Evolutionary conservation across 2,113 vertebrate species (phyloP).

Genomic region (Haliaeetus leucogaster): DNA sequence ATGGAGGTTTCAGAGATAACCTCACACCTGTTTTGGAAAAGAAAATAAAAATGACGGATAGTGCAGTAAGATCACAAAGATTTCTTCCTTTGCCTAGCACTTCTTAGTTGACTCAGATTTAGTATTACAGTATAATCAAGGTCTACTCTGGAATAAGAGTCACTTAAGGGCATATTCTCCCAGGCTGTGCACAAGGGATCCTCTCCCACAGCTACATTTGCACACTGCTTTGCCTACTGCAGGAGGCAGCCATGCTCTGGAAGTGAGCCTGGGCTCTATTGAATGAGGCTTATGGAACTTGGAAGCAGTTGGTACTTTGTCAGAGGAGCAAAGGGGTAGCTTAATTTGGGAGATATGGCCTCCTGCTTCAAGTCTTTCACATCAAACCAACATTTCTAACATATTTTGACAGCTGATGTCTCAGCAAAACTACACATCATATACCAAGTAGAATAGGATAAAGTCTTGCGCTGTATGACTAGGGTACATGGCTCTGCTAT

Average conservation of each 20-base stretch:
- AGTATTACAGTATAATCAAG: background rate
- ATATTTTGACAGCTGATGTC: background rate
- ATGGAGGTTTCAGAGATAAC: background rate
- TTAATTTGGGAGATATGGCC: background rate
- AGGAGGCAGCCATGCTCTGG: background rate
- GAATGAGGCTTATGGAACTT: background rate
- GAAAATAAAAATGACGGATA: background rate
- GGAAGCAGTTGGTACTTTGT: background rate
- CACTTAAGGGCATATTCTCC: background rate
- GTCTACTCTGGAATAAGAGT: background rate
- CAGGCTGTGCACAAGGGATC: background rate
- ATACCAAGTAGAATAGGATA: background rate
- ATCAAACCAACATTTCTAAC: background rate
- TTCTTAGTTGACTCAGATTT: background rate
- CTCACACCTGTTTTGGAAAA: background rate
- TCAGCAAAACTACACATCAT: background rate
- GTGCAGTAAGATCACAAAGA: background rate
- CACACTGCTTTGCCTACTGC: background rate
- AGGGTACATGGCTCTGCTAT: background rate
- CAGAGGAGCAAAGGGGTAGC: background rate
- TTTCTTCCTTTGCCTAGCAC: background rate
- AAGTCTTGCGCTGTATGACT: background rate
- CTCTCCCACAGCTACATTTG: background rate
- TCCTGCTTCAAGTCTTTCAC: background rate
- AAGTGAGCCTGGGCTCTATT: background rate